phyloP scores from a whole-genome alignment of 1,140 invertebrate species.

The Nasonia giraulti region DNA sequence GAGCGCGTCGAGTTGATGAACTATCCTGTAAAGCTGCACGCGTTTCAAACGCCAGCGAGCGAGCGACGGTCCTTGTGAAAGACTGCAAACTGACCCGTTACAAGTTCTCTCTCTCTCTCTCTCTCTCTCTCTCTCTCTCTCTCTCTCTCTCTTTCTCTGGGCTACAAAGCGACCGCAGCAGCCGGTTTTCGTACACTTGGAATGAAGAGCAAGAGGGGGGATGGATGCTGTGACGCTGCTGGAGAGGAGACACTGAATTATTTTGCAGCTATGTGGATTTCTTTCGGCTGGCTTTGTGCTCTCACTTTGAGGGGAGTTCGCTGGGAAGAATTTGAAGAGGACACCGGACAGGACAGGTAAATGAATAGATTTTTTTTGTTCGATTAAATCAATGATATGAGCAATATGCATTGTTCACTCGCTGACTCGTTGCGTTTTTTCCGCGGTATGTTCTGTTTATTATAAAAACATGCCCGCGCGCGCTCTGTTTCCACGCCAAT shows the following conservation, averaged over 20 bases:
- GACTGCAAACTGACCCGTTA: slow-evolving; percentile 29
- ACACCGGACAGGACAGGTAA: too few species aligned
- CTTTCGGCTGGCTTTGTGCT: background rate
- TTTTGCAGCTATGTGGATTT: background rate
- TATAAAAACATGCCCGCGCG: too few species aligned
- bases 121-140: too few species aligned
- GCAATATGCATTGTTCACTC: too few species aligned
- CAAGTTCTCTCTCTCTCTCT: background rate
- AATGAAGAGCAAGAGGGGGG: background rate
- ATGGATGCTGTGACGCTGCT: background rate
- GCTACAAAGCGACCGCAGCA: slow-evolving; percentile 8
- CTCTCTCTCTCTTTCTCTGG: too few species aligned
- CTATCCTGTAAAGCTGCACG: slow-evolving; percentile 15
- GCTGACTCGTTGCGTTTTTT: too few species aligned
- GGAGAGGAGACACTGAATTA: background rate
- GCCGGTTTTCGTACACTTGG: background rate
- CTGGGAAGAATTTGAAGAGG: too few species aligned
- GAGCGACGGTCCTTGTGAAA: slow-evolving; percentile 9
- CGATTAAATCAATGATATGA: too few species aligned
- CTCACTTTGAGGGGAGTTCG: too few species aligned
- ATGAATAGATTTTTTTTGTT: too few species aligned
- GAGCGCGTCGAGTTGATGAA: slow-evolving; percentile 10
- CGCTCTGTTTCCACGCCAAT: too few species aligned
- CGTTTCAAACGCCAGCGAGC: background rate
- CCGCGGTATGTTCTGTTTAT: too few species aligned